Percentiles rank a stretch among this genome's conserved stretches.
Evolutionary conservation across 2,797 vertebrate species (phyloP).

Genomic region (Takifugu ocellatus): DNA sequence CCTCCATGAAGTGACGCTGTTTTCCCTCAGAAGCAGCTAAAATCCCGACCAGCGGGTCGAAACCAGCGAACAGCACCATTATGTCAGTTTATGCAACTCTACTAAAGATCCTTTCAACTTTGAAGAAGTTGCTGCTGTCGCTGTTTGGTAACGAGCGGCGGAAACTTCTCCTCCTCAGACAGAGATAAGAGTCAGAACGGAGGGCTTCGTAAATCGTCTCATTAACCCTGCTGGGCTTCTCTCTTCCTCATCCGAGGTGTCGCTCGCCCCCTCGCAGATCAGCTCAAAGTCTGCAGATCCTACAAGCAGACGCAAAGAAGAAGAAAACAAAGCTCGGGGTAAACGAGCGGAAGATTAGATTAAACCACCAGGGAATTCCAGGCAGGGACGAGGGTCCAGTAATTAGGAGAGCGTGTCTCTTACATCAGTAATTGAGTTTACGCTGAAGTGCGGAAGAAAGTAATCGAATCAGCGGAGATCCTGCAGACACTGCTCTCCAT

Average conservation of each 20-base stretch:
- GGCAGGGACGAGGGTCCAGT: conserved; percentile 39
- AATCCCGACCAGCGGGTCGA: too few relatives aligned
- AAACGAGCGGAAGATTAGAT: conserved; percentile 41
- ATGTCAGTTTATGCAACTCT: conserved; percentile 30
- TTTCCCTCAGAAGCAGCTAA: too few relatives aligned
- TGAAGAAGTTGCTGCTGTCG: conserved; percentile 6
- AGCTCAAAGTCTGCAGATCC: conserved; percentile 6
- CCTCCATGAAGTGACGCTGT: too few relatives aligned
- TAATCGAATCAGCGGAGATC: conserved; percentile 61
- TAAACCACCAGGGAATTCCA: conserved; percentile 49
- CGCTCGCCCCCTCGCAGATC: conserved; percentile 5
- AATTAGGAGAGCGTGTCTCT: conserved; percentile 51
- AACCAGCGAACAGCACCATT: conserved; percentile 22
- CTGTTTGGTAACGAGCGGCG: conserved; percentile 10
- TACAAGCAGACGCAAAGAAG: conserved; percentile 15
- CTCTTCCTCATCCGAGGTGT: conserved; percentile 13
- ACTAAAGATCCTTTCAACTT: conserved; percentile 33
- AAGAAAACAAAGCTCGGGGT: conserved; percentile 4
- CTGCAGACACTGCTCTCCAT: conserved; percentile 33
- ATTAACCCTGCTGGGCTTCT: conserved; percentile 40
- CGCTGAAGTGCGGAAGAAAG: conserved; percentile 62
- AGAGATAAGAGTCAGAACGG: conserved; percentile 17
- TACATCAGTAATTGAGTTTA: conserved; percentile 64
- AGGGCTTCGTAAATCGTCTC: conserved; percentile 27
- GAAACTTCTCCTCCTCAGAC: conserved; percentile 17